phyloP scores from a whole-genome alignment of 2,888 invertebrate species.

The Oscheius sp. region DNA sequence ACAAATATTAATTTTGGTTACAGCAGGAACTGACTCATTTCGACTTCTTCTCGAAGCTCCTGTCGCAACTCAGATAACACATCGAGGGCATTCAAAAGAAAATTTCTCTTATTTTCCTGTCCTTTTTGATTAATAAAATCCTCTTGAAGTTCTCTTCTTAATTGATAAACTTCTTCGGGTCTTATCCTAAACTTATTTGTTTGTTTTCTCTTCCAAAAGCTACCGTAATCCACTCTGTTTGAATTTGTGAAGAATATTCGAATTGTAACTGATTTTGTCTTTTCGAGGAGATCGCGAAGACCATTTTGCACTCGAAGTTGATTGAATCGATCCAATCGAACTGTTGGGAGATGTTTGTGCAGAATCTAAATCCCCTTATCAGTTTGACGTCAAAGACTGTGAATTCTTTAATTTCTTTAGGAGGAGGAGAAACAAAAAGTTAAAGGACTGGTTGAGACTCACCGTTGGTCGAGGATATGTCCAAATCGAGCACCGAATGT shows the following conservation, averaged over 20 bases:
- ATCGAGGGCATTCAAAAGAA: slow-evolving; percentile 16
- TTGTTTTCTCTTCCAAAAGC: background rate
- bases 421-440: background rate
- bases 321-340: slow-evolving; percentile 22
- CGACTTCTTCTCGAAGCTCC: slow-evolving; percentile 18
- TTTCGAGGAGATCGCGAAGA: slow-evolving; percentile 9
- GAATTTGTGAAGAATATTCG: slow-evolving; percentile 18
- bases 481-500: slow-evolving; percentile 27
- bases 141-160: slow-evolving; percentile 23
- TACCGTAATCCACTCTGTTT: slow-evolving; percentile 28
- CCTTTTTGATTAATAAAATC: slow-evolving; percentile 20
- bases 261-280: slow-evolving; percentile 25
- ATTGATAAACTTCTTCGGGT: slow-evolving; percentile 25
- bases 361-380: slow-evolving; percentile 16
- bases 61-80: slow-evolving; percentile 19
- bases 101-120: slow-evolving; percentile 12
- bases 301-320: background rate
- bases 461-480: slow-evolving; percentile 12
- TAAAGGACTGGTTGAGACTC: background rate
- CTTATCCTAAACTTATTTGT: slow-evolving; percentile 20
- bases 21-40: background rate
- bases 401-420: background rate
- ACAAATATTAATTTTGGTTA: background rate
- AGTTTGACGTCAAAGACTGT: background rate
- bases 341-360: slow-evolving; percentile 21